Base-by-base conservation (phyloP, 1,140 invertebrate genomes). In the Dysdera silvatica region DNA sequence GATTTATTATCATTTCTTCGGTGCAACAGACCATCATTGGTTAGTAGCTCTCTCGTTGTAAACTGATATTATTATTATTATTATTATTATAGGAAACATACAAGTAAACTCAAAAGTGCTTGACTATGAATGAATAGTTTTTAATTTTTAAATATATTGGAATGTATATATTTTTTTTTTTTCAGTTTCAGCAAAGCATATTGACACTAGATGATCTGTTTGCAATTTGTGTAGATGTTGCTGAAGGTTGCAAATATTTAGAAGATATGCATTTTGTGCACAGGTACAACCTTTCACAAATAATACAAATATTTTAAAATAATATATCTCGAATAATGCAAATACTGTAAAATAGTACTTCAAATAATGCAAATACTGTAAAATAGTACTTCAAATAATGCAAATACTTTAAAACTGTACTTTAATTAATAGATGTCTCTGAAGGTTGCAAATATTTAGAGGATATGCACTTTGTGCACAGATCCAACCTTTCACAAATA, bases 261-360 rank as follows among this genome's bases (percentile, higher is more conserved):
- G 91, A 97, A 77, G 89, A 94, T 71, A 86, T 92, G 82, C 91
- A 95, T 75, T 95, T 93, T 74, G 94, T 98, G 7, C 95, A 98
- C 79, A 83, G 94, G 77, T 79, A 67, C 66, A 53, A 33, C 8
- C 6, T 32, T 8, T 18, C 24, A 20, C 5, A 3, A n/a, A 45
- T n/a, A 12, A 16, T 58, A 40, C 23, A 43, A n/a, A n/a, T n/a
- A n/a, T n/a, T n/a, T n/a, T n/a, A n/a, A n/a, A n/a, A n/a, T n/a
- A 53, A 43, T n/a, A n/a, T n/a, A n/a, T n/a, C n/a, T n/a, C n/a
- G n/a, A n/a, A n/a, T n/a, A 10, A 14, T 55, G 37, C 23, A 33
- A n/a, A n/a, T n/a, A n/a, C n/a, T n/a, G n/a, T n/a, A n/a, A n/a
- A n/a, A n/a, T n/a, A n/a, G n/a, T n/a, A n/a, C n/a, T n/a, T n/a